Conservation (phyloP, 2,888 invertebrate species). For the Tupiocoris notatus region DNA sequence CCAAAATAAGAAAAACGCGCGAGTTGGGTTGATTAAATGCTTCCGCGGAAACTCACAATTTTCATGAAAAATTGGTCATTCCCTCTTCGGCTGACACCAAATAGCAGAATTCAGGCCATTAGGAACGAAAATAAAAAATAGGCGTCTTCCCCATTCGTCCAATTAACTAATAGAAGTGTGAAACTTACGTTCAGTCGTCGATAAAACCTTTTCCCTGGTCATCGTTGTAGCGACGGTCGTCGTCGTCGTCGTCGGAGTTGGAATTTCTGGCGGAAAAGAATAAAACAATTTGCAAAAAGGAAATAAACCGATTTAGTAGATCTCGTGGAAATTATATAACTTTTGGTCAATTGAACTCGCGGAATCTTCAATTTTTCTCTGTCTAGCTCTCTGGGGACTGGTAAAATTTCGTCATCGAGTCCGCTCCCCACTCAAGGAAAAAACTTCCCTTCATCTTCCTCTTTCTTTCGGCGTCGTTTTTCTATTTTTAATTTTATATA, state of each 20-base stretch:
- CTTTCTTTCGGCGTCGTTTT: background rate
- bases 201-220: conserved; percentile 33
- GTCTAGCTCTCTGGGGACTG: background rate
- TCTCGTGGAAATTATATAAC: background rate
- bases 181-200: conserved; percentile 33
- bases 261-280: conserved; percentile 38
- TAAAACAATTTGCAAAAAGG: background rate
- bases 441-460: conserved; percentile 11
- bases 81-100: no score
- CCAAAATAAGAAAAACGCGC: background rate
- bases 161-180: background rate
- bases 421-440: conserved; percentile 13
- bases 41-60: no score
- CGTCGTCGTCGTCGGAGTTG: conserved; percentile 35
- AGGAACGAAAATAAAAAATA: no score
- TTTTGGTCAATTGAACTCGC: background rate
- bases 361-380: background rate
- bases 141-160: no score
- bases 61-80: no score
- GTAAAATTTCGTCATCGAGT: background rate
- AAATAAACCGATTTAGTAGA: background rate
- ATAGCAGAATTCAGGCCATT: no score
- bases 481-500: conserved; percentile 29
- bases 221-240: conserved; percentile 10
- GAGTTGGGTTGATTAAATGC: background rate